These are phyloP conservation scores for Scaptomyza cyrtandrae DNA, from an alignment of 2,888 invertebrate species.

Conservation along the genomic window DNA sequence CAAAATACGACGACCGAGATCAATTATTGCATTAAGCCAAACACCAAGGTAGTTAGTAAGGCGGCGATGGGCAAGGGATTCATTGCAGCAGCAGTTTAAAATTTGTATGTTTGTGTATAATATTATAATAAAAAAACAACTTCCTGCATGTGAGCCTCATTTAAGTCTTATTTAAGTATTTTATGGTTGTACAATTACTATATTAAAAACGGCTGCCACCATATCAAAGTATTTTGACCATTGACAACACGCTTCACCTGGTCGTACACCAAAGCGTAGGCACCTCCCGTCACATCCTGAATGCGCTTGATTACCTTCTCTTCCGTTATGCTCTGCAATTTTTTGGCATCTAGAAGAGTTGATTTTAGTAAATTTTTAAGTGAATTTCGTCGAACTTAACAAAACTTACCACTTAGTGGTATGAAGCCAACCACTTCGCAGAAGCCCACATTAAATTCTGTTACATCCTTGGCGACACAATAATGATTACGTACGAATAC, in stretches of 20 bases:
- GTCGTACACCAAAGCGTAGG: slow-evolving; percentile 71
- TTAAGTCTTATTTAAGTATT: neutral
- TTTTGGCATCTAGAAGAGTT: slow-evolving; percentile 52
- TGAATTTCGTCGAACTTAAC: too few relatives aligned
- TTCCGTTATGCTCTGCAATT: slow-evolving; percentile 70
- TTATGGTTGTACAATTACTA: slow-evolving; percentile 4
- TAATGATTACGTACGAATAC: slow-evolving; percentile 88
- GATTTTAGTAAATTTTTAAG: neutral
- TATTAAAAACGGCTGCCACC: slow-evolving; percentile 22
- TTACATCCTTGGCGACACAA: slow-evolving; percentile 86
- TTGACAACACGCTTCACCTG: slow-evolving; percentile 58
- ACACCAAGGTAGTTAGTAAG: slow-evolving; percentile 69
- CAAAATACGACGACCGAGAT: slow-evolving; percentile 79
- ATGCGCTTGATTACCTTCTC: slow-evolving; percentile 70
- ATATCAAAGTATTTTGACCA: slow-evolving; percentile 6
- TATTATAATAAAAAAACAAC: slow-evolving; percentile 7
- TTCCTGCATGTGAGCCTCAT: slow-evolving; percentile 6
- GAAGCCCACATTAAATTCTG: slow-evolving; percentile 89
- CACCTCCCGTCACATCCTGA: slow-evolving; percentile 71
- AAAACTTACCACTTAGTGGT: slow-evolving; percentile 87
- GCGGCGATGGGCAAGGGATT: slow-evolving; percentile 73
- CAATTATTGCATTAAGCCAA: slow-evolving; percentile 72
- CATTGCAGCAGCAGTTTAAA: slow-evolving; percentile 44
- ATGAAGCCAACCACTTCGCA: slow-evolving; percentile 92
- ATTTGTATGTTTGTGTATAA: neutral